Base-by-base conservation (phyloP, 2,888 invertebrate species). In the Lycocerus yunnanus region DNA sequence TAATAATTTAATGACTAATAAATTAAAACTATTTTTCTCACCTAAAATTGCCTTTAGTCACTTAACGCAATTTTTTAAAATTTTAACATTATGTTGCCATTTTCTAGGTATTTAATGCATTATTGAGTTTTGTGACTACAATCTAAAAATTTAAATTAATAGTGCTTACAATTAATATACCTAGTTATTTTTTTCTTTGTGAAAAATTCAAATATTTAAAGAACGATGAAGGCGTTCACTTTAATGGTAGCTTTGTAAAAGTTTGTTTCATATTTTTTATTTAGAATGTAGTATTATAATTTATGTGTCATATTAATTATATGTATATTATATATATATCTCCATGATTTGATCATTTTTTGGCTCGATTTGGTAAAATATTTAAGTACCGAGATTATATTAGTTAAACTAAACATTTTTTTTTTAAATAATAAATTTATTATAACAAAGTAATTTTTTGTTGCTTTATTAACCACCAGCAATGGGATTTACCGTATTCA, bases 251-350 rank as follows among this genome's bases (percentile, higher is more conserved):
- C 76, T 76, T 76, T 71, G 68, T 74, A 74, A 59, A 74, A 71
- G 59, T 71, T 71, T 71, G 63, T 71, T 73, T 73, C 61, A 43
- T 69, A 66, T 70, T 61, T 70, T 60, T 71, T 75, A 72, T 27
- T 69, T 76, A 75, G 75, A 69, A 15, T 60, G 59, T 75, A 75
- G 66, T 66, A 58, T 72, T 72, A 68, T 74, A 76, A 71, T 71
- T 76, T 72, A 69, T 76, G 76, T 76, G 76, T 76, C 76, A 76
- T 76, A 76, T 76, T 76, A 76, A 73, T 61, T 75, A 21, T 75
- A 75, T 75, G 68, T 72, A 75, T 69, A 68, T 72, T 75, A 72
- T 68, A 66, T 43, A 43, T 43, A 69, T 63, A 63, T 18, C n/a
- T n/a, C 20, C 73, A 69, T 66, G 24, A 59, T 21, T 69, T 73